phyloP scores from a whole-genome alignment of 1,140 invertebrate species.

The Neodiprion virginianus region DNA sequence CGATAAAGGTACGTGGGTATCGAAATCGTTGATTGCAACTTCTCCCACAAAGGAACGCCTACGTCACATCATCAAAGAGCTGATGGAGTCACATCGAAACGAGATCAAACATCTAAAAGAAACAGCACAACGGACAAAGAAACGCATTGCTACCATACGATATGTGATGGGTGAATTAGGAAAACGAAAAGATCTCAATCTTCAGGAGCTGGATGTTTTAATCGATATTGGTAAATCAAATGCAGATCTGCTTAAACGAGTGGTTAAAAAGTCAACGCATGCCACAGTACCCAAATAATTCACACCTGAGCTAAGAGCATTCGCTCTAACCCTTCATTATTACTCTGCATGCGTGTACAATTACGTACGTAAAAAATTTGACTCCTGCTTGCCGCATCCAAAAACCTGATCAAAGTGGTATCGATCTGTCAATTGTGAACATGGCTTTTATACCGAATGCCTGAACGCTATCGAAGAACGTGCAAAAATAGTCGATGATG shows the following conservation, averaged over 20 bases:
- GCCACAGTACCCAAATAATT: neutral
- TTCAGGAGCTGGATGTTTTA: neutral
- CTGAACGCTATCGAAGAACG: slow-evolving; percentile 29
- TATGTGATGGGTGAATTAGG: neutral
- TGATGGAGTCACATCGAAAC: neutral
- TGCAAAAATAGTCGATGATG: slow-evolving; percentile 15
- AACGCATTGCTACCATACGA: neutral
- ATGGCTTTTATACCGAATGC: slow-evolving; percentile 42
- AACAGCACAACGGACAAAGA: neutral
- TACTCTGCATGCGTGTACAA: slow-evolving; percentile 36
- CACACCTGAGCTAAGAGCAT: slow-evolving; percentile 30
- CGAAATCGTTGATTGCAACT: neutral
- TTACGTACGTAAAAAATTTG: slow-evolving; percentile 23
- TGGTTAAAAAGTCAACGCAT: neutral
- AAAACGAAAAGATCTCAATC: neutral
- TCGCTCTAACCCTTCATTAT: slow-evolving; percentile 40
- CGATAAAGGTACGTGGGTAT: neutral
- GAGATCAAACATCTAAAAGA: neutral
- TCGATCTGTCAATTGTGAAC: slow-evolving; percentile 32
- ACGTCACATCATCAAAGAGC: neutral
- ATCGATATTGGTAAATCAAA: neutral
- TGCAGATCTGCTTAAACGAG: neutral
- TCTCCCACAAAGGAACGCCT: neutral
- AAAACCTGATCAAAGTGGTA: slow-evolving; percentile 43
- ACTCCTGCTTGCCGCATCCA: slow-evolving; percentile 35